Evolutionary conservation across 1,140 invertebrate species (phyloP).

Genomic region (Nymphalis io): DNA sequence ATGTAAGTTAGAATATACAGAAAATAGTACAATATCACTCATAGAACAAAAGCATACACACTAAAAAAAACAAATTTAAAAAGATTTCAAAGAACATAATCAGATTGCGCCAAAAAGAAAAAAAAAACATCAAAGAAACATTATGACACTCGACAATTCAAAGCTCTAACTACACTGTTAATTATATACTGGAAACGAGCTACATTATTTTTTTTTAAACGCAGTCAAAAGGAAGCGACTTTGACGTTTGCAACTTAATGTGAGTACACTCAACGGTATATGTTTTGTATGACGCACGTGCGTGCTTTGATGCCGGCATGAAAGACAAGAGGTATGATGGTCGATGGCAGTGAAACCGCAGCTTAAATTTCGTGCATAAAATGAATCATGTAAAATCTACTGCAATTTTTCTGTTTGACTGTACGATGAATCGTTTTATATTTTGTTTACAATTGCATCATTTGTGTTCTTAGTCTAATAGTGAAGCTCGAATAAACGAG

Average conservation of each 20-base stretch:
- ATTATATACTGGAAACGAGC: conserved; percentile 64
- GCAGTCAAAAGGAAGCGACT: conserved; percentile 74
- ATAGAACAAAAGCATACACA: background rate
- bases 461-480: too few species aligned
- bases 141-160: conserved; percentile 70
- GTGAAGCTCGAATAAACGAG: too few species aligned
- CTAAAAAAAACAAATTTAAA: background rate
- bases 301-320: conserved; percentile 49
- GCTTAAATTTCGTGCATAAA: conserved; percentile 2
- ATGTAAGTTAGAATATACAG: background rate
- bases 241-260: conserved; percentile 67
- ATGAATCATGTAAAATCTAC: background rate
- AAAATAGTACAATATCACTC: background rate
- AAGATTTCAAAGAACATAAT: conserved; percentile 39
- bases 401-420: too few species aligned
- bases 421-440: too few species aligned
- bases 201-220: conserved; percentile 59
- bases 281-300: conserved; percentile 62
- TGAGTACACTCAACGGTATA: conserved; percentile 53
- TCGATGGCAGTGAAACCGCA: background rate
- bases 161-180: conserved; percentile 68
- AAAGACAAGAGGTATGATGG: conserved; percentile 12
- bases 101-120: conserved; percentile 42
- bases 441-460: too few species aligned
- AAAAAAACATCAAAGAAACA: conserved; percentile 55